Conservation (phyloP, 1,140 invertebrate genomes). For the Drosophila takahashii region DNA sequence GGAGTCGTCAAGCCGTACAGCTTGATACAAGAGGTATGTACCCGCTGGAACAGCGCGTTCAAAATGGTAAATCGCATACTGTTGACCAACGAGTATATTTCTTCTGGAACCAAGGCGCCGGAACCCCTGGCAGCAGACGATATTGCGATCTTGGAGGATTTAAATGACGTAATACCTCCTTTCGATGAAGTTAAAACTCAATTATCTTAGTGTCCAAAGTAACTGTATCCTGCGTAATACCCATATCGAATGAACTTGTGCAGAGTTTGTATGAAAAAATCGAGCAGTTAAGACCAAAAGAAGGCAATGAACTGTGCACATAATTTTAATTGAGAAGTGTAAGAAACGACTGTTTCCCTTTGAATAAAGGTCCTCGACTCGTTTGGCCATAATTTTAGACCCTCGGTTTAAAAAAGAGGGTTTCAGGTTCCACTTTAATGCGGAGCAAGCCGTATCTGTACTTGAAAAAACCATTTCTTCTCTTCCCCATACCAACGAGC, state of each 20-base stretch:
- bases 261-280: neutral
- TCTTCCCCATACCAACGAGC: too few species aligned
- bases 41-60: neutral
- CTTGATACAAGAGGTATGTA: neutral
- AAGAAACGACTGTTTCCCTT: neutral
- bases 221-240: neutral
- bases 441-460: neutral
- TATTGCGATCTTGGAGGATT: too few species aligned
- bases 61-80: neutral
- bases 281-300: neutral
- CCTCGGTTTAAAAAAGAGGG: neutral
- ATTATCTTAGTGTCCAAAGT: neutral
- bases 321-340: neutral
- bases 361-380: neutral
- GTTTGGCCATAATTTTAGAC: neutral
- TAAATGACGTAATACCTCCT: neutral
- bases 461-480: too few species aligned
- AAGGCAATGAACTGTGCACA: neutral
- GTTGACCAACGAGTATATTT: neutral
- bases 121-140: too few species aligned
- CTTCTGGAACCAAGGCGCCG: neutral
- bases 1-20: neutral
- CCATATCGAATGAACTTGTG: neutral
- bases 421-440: neutral
- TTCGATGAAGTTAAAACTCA: neutral